Percentiles rank a stretch among this genome's conserved stretches.
These are phyloP conservation scores for Rhynchonycteris naso DNA, from an alignment of 2,797 vertebrate species.

Conservation along the genomic window DNA sequence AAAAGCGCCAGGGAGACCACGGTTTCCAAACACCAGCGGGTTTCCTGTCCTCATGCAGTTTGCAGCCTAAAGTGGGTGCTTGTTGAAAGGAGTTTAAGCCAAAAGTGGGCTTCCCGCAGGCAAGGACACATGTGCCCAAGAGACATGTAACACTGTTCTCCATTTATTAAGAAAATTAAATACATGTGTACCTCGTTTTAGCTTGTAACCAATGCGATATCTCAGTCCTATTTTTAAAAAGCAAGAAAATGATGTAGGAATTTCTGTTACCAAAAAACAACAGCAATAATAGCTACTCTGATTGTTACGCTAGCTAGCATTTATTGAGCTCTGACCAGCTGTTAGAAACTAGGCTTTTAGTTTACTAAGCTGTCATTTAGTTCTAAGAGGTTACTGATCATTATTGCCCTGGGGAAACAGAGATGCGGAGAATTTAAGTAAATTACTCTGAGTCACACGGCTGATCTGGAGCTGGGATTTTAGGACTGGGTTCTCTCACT, in stretches of 20 bases:
- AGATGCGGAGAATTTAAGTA: neutral
- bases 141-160: neutral
- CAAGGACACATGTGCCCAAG: neutral
- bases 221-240: neutral
- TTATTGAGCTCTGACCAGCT: neutral
- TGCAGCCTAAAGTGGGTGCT: neutral
- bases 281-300: neutral
- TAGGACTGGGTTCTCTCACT: neutral
- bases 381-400: neutral
- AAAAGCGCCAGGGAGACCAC: neutral
- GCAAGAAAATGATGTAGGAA: neutral
- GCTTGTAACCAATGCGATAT: neutral
- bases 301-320: neutral
- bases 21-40: neutral
- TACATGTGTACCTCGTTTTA: neutral
- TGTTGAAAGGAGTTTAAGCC: neutral
- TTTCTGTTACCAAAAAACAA: neutral
- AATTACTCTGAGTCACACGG: neutral
- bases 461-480: neutral
- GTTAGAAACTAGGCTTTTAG: neutral
- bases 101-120: neutral
- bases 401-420: neutral
- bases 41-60: no score
- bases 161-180: constrained; percentile 22
- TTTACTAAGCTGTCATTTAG: neutral